Evolutionary conservation across 2,797 vertebrate genomes (phyloP), one percentile per base, ranked within the genome.

Genomic region (Poeciliopsis paucimaculata): DNA sequence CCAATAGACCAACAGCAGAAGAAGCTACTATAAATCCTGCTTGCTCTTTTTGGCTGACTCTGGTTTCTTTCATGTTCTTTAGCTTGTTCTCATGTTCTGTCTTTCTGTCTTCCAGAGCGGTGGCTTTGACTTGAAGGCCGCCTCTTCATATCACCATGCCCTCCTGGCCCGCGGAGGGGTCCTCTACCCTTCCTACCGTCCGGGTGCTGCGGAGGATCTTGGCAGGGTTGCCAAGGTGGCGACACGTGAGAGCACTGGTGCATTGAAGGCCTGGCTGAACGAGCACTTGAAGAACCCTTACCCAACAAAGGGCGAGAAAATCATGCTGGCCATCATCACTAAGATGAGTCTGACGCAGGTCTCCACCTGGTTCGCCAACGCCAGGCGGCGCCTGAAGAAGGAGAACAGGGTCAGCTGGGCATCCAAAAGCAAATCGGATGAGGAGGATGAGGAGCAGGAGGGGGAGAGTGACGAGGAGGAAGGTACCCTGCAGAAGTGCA

Each of bases 341-440:
- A 97, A 96, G 31, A 97, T 97, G 96, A 96, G 95, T 89, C 94
- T 97, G 16, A 97, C 96, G 0, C 96, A 97, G 88, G 96, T 97
- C 60, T 97, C 96, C 81, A 97, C 96, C 3, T 97, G 96, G 96
- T 97, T 97, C 74, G 96, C 96, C 73, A 97, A 97, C 78, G 96
- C 96, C 0, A 82, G 96, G 64, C 88, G 96, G 6, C 94, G 96
- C 26, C 93, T 97, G 46, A 97, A 97, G 90, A 97, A 97, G 84
- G 96, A 97, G 92, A 96, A 96, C 91, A 45, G 95, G 47, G 94
- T 96, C 60, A 96, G 95, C 92, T 96, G 96, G 96, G 95, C 95
- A 23, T 95, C 91, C 1, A 96, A 94, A 82, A 92, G 94, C 7
- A 96, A 96, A 39, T 96, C 95, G 0, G 96, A 96, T 1, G 96